Base-by-base conservation (phyloP, 2,888 invertebrate genomes). In the Lacanobia oleracea region DNA sequence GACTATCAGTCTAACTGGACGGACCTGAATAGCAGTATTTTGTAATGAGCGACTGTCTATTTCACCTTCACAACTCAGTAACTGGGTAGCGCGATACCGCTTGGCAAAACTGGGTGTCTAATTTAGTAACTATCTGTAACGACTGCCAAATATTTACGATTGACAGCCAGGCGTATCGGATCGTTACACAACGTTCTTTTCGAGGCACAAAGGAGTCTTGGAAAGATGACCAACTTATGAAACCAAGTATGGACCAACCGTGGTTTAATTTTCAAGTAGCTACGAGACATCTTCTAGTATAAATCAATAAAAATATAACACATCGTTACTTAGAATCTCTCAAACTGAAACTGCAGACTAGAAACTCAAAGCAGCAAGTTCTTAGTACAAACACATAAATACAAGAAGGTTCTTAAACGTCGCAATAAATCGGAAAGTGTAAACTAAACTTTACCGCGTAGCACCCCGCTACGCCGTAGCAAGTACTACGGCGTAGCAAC, bases 391-490 rank as follows among this genome's bases (percentile, higher is more conserved):
- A 60, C 63, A 75, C 65, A 56, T 76, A 76, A 76, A 81, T 70
- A 81, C 45, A 57, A 37, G 14, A 53, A 27, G 56, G 50, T 50
- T 51, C 62, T 59, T 54, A 81, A 63, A 61, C 60, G 67, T 82
- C 61, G 53, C 23, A 21, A 69, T 78, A 81, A 78, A 76, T 81
- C 37, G 53, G 37, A 40, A 82, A 82, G 64, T 62, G 67, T 57
- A 54, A 59, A 63, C 61, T 43, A 43, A 66, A 81, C 70, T 79
- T 65, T 77, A 57, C 33, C 43, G 4, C 65, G 61, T 66, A 63
- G 81, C 62, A 50, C 56, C 14, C 37, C 45, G 43, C 40, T 67
- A 51, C 51, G 48, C 50, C 37, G 69, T 59, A 65, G 73, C 48
- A 9, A 6, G 33, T 33, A 33, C 33, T 69, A 64, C 70, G 27